These are phyloP conservation scores for Nomada hirtipes DNA, from an alignment of 2,888 invertebrate genomes.

Conservation along the genomic window DNA sequence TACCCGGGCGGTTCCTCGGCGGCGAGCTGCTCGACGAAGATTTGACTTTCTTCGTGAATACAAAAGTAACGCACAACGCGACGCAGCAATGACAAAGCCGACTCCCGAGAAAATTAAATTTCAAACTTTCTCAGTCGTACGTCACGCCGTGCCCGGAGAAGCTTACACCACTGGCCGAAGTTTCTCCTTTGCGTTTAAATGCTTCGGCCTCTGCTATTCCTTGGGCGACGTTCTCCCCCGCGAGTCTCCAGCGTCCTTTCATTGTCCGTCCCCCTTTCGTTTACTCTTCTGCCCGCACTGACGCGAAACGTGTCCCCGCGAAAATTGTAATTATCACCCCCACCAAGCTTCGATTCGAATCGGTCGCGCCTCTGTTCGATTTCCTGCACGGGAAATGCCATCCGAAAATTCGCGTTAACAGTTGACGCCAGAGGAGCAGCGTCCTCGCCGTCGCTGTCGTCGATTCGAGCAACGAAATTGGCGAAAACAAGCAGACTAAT, in stretches of 20 bases:
- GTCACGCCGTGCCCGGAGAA: background rate
- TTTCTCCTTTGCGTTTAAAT: slow-evolving; percentile 14
- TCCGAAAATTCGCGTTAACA: background rate
- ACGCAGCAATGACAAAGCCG: background rate
- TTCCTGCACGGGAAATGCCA: background rate
- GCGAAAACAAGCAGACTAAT: slow-evolving; percentile 16
- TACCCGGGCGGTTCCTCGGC: no score
- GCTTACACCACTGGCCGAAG: background rate
- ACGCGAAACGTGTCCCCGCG: slow-evolving; percentile 3
- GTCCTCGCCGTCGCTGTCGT: background rate
- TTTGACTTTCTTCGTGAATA: no score
- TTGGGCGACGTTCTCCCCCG: background rate
- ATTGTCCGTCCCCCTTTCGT: background rate
- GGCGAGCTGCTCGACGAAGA: no score
- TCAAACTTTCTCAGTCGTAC: background rate
- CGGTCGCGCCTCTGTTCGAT: background rate
- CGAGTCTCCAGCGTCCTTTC: background rate
- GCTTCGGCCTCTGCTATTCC: background rate
- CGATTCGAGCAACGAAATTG: slow-evolving; percentile 20
- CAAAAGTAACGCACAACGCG: background rate
- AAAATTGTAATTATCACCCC: slow-evolving; percentile 18
- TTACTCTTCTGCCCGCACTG: background rate
- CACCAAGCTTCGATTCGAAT: background rate
- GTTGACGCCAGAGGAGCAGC: background rate
- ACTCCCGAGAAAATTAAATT: slow-evolving; percentile 9